Percentiles rank a stretch among this genome's conserved stretches.
These are phyloP conservation scores for western clawed frog (Xenopus tropicalis) DNA, from an alignment of 2,113 vertebrate genomes.

Conservation along the genomic window DNA sequence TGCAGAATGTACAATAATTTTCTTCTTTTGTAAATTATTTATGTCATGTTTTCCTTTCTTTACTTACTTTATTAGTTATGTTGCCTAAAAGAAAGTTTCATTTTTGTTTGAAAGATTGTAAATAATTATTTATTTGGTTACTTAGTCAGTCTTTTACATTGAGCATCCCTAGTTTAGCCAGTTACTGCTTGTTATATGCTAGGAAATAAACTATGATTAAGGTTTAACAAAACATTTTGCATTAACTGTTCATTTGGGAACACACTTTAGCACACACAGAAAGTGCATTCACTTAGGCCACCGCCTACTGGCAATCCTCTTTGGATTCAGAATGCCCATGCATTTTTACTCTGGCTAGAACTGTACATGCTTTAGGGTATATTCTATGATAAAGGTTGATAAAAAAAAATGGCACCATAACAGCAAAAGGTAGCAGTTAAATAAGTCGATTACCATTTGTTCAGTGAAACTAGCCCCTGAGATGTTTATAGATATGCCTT, in stretches of 20 bases:
- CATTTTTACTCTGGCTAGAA: no score
- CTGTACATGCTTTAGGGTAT: no score
- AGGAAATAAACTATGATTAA: slow-evolving; percentile 68
- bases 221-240: slow-evolving; percentile 24
- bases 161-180: slow-evolving; percentile 64
- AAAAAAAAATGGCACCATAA: no score
- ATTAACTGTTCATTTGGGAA: neutral
- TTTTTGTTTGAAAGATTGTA: slow-evolving; percentile 83
- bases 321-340: no score
- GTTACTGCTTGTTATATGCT: slow-evolving; percentile 60
- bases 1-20: slow-evolving; percentile 81
- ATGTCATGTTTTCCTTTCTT: slow-evolving; percentile 60
- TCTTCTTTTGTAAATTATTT: slow-evolving; percentile 97
- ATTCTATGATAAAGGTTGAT: no score
- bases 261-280: neutral
- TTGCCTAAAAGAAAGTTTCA: slow-evolving; percentile 55
- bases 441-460: no score
- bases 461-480: no score
- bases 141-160: slow-evolving; percentile 72
- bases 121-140: slow-evolving; percentile 99
- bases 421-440: no score
- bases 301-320: no score
- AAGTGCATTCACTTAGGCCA: no score
- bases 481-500: no score
- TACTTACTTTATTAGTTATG: slow-evolving; percentile 50